Percentiles rank a stretch among this genome's conserved stretches.
phyloP scores from a whole-genome alignment of 2,888 invertebrate species.

The Byasa hedistus region DNA sequence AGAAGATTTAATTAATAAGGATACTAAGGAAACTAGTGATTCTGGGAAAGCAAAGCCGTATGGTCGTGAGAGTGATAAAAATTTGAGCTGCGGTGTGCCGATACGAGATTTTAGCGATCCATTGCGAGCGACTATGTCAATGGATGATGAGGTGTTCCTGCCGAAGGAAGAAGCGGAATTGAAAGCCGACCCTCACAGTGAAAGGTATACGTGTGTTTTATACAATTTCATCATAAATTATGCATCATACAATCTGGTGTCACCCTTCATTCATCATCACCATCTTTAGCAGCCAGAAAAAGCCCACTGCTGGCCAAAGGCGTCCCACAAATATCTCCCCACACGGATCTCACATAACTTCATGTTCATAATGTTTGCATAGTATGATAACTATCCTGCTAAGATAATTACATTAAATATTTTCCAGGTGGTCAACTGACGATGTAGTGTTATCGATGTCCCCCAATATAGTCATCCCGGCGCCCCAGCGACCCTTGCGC shows the following conservation, averaged over 20 bases:
- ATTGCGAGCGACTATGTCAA: conserved; percentile 78
- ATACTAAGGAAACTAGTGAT: conserved; percentile 41
- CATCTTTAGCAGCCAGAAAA: too few relatives aligned
- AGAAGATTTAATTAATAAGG: conserved; percentile 5
- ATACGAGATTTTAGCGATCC: conserved; percentile 93
- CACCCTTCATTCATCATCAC: too few relatives aligned
- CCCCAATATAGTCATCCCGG: conserved; percentile 89
- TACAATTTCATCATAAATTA: too few relatives aligned
- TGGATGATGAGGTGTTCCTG: conserved; percentile 71
- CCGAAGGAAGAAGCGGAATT: conserved; percentile 65
- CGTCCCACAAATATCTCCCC: too few relatives aligned
- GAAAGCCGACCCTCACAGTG: conserved; percentile 64
- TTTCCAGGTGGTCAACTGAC: conserved; percentile 79
- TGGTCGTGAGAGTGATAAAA: conserved; percentile 63
- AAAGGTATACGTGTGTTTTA: conserved; percentile 49
- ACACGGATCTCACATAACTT: too few relatives aligned
- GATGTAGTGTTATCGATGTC: conserved; percentile 85
- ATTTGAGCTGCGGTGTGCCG: conserved; percentile 71
- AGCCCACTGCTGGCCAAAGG: too few relatives aligned
- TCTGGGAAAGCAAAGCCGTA: conserved; percentile 51
- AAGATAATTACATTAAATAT: too few relatives aligned
- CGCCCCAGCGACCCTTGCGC: conserved; percentile 94
- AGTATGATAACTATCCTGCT: too few relatives aligned
- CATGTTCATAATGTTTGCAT: too few relatives aligned
- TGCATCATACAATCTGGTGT: too few relatives aligned